Evolutionary conservation across 2,113 vertebrate genomes (phyloP), one percentile per base, ranked within the genome.

Genomic region (Etheostoma spectabile): DNA sequence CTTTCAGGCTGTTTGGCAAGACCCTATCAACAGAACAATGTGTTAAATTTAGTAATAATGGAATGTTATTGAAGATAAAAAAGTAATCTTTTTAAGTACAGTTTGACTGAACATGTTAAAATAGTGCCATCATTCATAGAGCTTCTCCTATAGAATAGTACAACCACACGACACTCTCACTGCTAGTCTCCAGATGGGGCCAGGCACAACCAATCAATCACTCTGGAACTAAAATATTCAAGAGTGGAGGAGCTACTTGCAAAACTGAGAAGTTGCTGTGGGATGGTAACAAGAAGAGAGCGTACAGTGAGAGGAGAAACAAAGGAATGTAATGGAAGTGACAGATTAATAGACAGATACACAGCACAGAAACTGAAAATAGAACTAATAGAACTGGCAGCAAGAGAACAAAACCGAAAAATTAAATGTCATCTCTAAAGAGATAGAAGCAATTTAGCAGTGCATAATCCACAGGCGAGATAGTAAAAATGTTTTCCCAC

Each of bases 151-250:
- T 3, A 5, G 16, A 27, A 27, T 27, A 27, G 27, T 27, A 27
- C 11, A 27, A 63, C 74, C 57, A 81, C 60, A 59, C 67, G 53
- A 22, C 19, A 5, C 65, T 68, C 46, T 74, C 24, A 3, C 70
- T 62, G 60, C 56, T 65, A 77, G 77, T 24, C 71, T 64, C 75
- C 79, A 86, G 59, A 87, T 83, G 82, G 77, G 75, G 63, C 76
- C 80, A 7, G 52, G 69, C 85, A 78, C 81, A 91, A 85, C 84
- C 79, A 86, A 89, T 91, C 83, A 62, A 84, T 89, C 73, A 52
- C 62, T 56, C 70, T 48, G 79, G 42, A 70, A 62, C 85, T 82
- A 66, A 91, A 88, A 86, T 86, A 88, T 85, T 76, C 64, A 65
- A 33, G 59, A 72, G 56, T 21, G 46, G 67, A 86, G 24, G 67